Conservation (phyloP, 2,888 invertebrate species). For the Zele albiditarsus region DNA sequence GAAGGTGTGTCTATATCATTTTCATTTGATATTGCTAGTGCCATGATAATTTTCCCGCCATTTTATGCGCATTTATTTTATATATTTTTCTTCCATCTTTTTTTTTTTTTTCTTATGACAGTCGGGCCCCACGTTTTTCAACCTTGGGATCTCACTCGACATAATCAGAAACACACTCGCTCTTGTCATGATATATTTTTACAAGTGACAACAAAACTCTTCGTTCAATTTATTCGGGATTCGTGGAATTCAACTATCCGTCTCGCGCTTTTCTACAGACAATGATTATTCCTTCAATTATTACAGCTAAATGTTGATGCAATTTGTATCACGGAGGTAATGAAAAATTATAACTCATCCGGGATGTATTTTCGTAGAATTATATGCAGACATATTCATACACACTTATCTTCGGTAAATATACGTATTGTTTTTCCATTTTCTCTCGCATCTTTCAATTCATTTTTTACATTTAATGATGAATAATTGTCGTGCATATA, state of each 20-base stretch:
- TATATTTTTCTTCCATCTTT: not conserved
- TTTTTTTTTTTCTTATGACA: not conserved
- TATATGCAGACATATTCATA: not conserved
- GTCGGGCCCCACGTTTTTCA: not conserved
- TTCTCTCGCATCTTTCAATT: not conserved
- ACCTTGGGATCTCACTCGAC: not conserved
- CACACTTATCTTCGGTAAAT: not conserved
- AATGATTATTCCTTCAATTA: not conserved
- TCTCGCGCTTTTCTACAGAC: not conserved
- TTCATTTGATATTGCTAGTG: not conserved
- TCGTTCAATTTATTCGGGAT: not conserved
- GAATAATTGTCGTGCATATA: not conserved
- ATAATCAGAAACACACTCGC: not conserved
- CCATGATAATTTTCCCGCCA: not conserved
- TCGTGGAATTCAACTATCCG: not conserved
- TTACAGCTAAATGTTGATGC: not conserved
- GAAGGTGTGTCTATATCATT: constrained; percentile 12
- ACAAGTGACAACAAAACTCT: not conserved
- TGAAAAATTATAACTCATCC: not conserved
- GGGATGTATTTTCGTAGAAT: not conserved
- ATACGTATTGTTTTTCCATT: not conserved
- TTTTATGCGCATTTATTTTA: not conserved
- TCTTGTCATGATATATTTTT: not conserved
- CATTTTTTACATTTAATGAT: not conserved
- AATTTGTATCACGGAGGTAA: not conserved